Evolutionary conservation across 1,140 invertebrate species (phyloP), one percentile per base, ranked within the genome.

Genomic region (Heterodera carotae): DNA sequence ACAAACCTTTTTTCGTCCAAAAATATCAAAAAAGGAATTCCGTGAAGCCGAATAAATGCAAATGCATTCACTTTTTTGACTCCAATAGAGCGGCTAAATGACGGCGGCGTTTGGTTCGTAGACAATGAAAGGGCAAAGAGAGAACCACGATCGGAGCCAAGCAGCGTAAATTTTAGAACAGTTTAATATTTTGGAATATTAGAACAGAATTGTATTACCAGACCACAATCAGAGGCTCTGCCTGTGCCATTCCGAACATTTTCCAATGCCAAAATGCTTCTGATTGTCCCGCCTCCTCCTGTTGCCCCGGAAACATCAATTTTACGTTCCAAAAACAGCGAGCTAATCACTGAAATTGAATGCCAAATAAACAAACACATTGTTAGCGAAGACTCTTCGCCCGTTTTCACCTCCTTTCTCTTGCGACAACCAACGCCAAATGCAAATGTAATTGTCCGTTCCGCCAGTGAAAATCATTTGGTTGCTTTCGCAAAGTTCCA

Each of bases 341-440:
- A 22, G 56, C 25, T 18, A 29, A 59, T 73, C 27, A 31, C 48
- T 34, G 10, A 2, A 31, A 6, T 8, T 8, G 27, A 70, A 36
- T 22, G 53, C 39, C 22, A 12, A 39, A 39, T 2, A 18, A 39
- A 31, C 15, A 43, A 10, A 10, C 15, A 2, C 7, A 43, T 0
- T 43, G 15, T 43, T 39, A 53, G 36, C 36, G 10, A 70, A 70
- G 43, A 29, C 27, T 70, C 22, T 74, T 66, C 12, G n/a, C n/a
- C 27, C 22, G 7, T 29, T 34, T 1, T 15, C 62, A 34, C 12
- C 59, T 25, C 10, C 4, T 34, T 66, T 29, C 27, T 29, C 33
- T 0, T 66, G n/a, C 8, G 27, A 12, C 29, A 25, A 31, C 71
- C 71, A 74, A 43, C 71, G 59, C 71, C 71, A 74, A 56, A 74